These are phyloP conservation scores for Drosophila trapezifrons DNA, from an alignment of 1,140 invertebrate species.

Conservation along the genomic window DNA sequence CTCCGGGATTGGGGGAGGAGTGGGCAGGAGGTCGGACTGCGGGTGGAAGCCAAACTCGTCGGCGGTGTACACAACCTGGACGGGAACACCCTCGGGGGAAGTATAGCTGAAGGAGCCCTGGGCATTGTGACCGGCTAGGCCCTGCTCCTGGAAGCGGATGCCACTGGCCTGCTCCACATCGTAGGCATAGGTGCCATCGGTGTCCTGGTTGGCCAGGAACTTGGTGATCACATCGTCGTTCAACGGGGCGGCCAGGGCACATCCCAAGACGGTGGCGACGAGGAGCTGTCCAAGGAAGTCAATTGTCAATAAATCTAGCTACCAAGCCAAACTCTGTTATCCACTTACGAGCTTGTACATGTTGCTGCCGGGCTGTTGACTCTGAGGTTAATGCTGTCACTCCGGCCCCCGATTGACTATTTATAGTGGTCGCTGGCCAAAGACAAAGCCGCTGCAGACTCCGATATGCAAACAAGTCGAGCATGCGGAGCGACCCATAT, in stretches of 20 bases:
- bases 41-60: conserved; percentile 86
- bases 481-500: conserved; percentile 47
- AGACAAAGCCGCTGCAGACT: conserved; percentile 37
- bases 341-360: conserved; percentile 72
- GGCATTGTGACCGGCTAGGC: conserved; percentile 48
- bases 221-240: conserved; percentile 45
- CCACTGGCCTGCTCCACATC: conserved; percentile 39
- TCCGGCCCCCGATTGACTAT: conserved; percentile 46
- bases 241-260: conserved; percentile 45
- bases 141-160: conserved; percentile 38
- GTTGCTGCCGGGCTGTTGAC: conserved; percentile 39
- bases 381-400: conserved; percentile 43
- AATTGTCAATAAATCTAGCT: conserved; percentile 15
- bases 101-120: conserved; percentile 40
- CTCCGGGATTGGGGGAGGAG: conserved; percentile 86
- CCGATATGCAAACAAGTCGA: conserved; percentile 54
- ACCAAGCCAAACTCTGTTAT: conserved; percentile 1
- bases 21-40: conserved; percentile 85
- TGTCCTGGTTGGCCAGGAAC: conserved; percentile 42
- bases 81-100: conserved; percentile 82
- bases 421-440: conserved; percentile 53
- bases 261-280: conserved; percentile 52
- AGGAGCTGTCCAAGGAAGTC: conserved; percentile 48
- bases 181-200: conserved; percentile 52
- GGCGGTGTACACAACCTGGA: conserved; percentile 85